Conservation (phyloP, 2,888 invertebrate genomes). For the Rapana venosa region DNA sequence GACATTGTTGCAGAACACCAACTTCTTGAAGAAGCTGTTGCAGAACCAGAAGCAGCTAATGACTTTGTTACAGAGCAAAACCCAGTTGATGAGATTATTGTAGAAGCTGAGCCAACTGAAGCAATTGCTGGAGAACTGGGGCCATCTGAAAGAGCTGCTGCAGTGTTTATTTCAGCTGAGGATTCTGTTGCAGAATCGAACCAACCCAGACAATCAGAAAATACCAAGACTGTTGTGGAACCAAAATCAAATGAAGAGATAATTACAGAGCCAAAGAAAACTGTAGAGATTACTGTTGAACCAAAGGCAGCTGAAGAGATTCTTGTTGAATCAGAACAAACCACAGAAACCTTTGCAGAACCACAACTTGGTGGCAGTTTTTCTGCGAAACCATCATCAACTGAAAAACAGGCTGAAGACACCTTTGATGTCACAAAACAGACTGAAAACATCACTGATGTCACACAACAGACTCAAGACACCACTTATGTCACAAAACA, state of each 20-base stretch:
- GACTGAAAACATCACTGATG: neutral
- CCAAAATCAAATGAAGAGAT: no score
- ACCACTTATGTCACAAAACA: neutral
- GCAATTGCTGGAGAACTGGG: neutral
- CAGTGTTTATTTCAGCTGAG: no score
- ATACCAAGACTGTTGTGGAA: neutral
- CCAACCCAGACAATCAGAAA: no score
- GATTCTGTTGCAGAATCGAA: no score
- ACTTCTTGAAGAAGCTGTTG: neutral
- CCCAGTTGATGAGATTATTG: neutral
- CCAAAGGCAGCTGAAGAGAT: no score
- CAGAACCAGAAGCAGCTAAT: no score
- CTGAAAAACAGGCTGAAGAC: neutral
- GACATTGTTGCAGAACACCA: neutral
- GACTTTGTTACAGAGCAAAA: neutral
- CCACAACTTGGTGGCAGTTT: no score
- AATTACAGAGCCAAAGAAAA: no score
- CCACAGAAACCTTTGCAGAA: no score
- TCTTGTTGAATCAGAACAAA: neutral
- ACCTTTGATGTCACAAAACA: neutral
- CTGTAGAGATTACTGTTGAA: no score
- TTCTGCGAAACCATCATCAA: no score
- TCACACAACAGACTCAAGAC: constrained; percentile 3
- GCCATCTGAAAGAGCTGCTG: neutral
- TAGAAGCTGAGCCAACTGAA: constrained; percentile 1